Conservation (phyloP, 2,797 vertebrate species). For the Catamblyrhynchus diadema region DNA sequence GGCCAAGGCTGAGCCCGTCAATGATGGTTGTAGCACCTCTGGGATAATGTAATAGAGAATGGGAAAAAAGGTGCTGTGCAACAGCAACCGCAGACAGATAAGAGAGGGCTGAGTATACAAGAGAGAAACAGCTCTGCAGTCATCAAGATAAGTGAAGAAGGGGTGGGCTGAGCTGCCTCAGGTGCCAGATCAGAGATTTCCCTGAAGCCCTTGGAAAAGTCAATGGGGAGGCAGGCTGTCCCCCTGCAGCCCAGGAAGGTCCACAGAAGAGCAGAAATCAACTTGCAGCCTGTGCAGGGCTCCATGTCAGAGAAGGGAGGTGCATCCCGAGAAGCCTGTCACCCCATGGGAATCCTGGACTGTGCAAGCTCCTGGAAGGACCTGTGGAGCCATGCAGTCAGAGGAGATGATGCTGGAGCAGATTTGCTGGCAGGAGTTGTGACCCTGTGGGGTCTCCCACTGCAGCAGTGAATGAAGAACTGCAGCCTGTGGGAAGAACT, state of each 20-base stretch:
- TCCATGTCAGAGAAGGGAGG: neutral
- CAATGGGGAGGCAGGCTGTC: neutral
- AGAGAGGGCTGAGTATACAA: too few relatives aligned
- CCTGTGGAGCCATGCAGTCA: neutral
- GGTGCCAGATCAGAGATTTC: neutral
- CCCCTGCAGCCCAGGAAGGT: neutral
- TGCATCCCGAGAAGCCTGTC: neutral
- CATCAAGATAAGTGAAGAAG: neutral
- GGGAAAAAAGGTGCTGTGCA: neutral
- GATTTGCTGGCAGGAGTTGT: neutral
- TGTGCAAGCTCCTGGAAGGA: neutral
- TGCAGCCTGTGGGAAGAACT: neutral
- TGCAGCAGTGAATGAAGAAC: neutral
- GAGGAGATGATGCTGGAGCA: neutral
- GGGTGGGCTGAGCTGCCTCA: neutral
- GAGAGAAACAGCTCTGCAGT: neutral
- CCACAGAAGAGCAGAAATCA: neutral
- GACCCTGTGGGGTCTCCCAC: fast-evolving
- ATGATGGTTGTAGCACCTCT: too few relatives aligned
- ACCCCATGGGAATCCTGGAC: fast-evolving
- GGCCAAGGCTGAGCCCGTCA: neutral
- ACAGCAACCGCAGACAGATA: neutral
- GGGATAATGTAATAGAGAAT: neutral
- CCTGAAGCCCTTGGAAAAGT: neutral
- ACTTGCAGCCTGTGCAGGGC: neutral